phyloP scores from a whole-genome alignment of 2,113 vertebrate genomes.

The Empidonax traillii region DNA sequence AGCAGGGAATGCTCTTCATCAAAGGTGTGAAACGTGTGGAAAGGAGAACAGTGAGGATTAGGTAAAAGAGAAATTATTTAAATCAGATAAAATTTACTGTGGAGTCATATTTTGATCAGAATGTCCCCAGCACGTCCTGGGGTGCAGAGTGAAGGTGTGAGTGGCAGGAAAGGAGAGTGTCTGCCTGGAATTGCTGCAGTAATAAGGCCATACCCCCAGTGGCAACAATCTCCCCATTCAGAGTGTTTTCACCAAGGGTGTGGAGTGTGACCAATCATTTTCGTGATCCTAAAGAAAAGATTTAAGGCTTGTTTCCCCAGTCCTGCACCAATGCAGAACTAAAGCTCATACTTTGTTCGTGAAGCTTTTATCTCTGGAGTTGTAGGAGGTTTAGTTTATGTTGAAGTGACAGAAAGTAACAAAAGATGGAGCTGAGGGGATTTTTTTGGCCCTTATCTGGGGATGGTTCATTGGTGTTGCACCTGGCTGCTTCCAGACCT shows the following conservation, averaged over 20 bases:
- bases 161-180: background rate
- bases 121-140: background rate
- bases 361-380: background rate
- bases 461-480: background rate
- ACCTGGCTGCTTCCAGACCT: background rate
- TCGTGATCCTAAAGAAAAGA: background rate
- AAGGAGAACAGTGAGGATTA: background rate
- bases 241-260: background rate
- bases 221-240: background rate
- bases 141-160: background rate
- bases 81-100: background rate
- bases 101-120: background rate
- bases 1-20: background rate
- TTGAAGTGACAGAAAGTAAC: conserved; percentile 9
- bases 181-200: background rate
- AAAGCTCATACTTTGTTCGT: background rate
- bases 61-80: background rate
- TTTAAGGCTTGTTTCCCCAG: background rate
- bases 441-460: background rate
- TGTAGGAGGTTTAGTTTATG: background rate
- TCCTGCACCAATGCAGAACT: background rate
- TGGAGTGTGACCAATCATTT: background rate
- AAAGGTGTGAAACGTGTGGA: background rate
- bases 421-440: background rate
- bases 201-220: background rate